A percentile compares a stretch with the other conserved stretches of the same genome.
Evolutionary conservation across 2,888 invertebrate species (phyloP).

Genomic region (Napeogenes inachia): DNA sequence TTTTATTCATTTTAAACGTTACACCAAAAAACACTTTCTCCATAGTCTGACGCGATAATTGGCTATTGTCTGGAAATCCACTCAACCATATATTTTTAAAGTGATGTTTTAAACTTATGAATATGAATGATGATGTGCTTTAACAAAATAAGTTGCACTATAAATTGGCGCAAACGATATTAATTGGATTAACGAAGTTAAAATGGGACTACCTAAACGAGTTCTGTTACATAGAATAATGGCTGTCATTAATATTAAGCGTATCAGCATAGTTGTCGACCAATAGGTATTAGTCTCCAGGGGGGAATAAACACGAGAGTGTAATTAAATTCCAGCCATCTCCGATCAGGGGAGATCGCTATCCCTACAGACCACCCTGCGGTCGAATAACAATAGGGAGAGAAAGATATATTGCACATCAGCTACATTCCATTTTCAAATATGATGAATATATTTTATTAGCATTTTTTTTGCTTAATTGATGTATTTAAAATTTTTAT

Average conservation of each 20-base stretch:
- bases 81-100: too few relatives aligned
- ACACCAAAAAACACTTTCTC: too few relatives aligned
- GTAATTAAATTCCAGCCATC: constrained; percentile 64
- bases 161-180: constrained; percentile 25
- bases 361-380: constrained; percentile 38
- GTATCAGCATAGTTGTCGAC: constrained; percentile 26
- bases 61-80: too few relatives aligned
- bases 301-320: constrained; percentile 42
- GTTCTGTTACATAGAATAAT: constrained; percentile 23
- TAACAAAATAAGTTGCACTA: background rate
- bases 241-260: constrained; percentile 30
- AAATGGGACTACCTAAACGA: constrained; percentile 15
- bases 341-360: constrained; percentile 34
- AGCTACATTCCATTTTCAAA: background rate
- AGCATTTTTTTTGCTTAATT: too few relatives aligned
- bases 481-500: too few relatives aligned
- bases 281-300: constrained; percentile 39
- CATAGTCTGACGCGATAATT: too few relatives aligned
- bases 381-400: constrained; percentile 48
- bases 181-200: constrained; percentile 22
- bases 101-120: too few relatives aligned
- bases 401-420: constrained; percentile 29
- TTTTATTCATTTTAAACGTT: too few relatives aligned
- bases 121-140: too few relatives aligned
- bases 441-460: background rate